Conservation (phyloP, 2,888 invertebrate species). For the Gortyna flavago region DNA sequence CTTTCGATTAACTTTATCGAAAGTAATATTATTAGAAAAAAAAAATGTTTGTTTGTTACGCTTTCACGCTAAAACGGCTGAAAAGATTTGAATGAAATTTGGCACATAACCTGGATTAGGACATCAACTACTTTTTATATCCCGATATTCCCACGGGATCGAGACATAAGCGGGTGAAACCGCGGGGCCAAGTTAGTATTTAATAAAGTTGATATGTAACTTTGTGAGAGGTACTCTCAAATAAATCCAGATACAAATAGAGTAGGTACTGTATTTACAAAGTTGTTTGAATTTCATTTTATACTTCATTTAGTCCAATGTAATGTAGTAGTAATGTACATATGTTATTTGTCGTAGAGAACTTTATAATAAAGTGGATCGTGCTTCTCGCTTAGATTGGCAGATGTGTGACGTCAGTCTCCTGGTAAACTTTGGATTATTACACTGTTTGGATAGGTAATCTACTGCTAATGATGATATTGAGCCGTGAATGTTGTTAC, state of each 20-base stretch:
- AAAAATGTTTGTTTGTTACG: no score
- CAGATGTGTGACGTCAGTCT: conserved; percentile 21
- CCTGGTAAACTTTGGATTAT: conserved; percentile 19
- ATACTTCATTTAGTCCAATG: conserved; percentile 38
- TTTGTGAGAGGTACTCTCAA: conserved; percentile 20
- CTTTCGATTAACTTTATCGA: conserved; percentile 24
- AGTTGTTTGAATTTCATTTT: conserved; percentile 28
- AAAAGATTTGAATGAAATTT: no score
- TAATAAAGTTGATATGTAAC: conserved; percentile 26
- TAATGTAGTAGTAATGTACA: conserved; percentile 25
- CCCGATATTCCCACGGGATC: neutral
- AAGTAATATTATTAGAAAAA: no score
- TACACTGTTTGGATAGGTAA: neutral
- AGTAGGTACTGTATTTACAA: conserved; percentile 10
- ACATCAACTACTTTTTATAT: neutral
- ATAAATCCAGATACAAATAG: conserved; percentile 40
- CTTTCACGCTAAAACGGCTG: no score
- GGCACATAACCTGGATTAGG: no score
- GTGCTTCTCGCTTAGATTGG: conserved; percentile 25
- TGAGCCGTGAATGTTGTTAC: neutral
- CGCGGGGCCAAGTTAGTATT: neutral
- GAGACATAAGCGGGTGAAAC: neutral
- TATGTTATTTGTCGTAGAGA: conserved; percentile 8
- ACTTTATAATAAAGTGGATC: conserved; percentile 21
- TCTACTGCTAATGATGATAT: neutral